These are phyloP conservation scores for Margarornis squamiger DNA, from an alignment of 2,797 vertebrate species.

Conservation along the genomic window DNA sequence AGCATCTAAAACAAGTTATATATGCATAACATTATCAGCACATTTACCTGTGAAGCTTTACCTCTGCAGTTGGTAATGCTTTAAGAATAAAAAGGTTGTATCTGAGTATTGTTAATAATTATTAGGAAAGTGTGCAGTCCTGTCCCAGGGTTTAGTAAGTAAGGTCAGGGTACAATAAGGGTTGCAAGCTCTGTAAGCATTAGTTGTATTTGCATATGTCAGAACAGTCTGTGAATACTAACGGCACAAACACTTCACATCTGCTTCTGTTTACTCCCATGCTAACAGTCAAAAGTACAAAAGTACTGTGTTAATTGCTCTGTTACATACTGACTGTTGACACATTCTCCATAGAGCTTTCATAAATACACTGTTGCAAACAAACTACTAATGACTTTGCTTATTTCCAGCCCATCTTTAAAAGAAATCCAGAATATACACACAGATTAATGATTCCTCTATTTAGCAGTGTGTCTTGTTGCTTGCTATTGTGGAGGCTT, in stretches of 20 bases:
- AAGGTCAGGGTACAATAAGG: slow-evolving; percentile 70
- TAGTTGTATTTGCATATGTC: slow-evolving; percentile 80
- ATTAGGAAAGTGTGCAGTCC: slow-evolving; percentile 53
- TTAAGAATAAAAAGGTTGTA: slow-evolving; percentile 52
- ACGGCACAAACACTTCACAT: slow-evolving; percentile 76
- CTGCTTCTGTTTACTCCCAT: slow-evolving; percentile 80
- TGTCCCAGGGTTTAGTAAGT: slow-evolving; percentile 64
- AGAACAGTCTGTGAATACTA: slow-evolving; percentile 74
- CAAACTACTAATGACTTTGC: slow-evolving; percentile 82
- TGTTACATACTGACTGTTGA: slow-evolving; percentile 77
- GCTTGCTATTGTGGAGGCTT: slow-evolving; percentile 68
- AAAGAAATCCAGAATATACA: slow-evolving; percentile 74
- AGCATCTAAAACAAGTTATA: background rate
- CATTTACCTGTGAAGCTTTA: slow-evolving; percentile 26
- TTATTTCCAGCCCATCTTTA: slow-evolving; percentile 74
- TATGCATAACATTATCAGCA: background rate
- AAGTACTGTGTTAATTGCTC: slow-evolving; percentile 80
- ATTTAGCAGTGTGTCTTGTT: slow-evolving; percentile 75
- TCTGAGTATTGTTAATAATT: slow-evolving; percentile 69
- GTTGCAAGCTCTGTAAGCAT: slow-evolving; percentile 64
- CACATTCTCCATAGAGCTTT: slow-evolving; percentile 77
- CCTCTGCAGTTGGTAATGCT: background rate
- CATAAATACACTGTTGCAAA: slow-evolving; percentile 79
- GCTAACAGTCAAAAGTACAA: slow-evolving; percentile 76
- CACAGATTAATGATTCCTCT: slow-evolving; percentile 76